A percentile compares a stretch with the other conserved stretches of the same genome.
phyloP scores from a whole-genome alignment of 2,113 vertebrate genomes.

The Anthoscopus minutus region DNA sequence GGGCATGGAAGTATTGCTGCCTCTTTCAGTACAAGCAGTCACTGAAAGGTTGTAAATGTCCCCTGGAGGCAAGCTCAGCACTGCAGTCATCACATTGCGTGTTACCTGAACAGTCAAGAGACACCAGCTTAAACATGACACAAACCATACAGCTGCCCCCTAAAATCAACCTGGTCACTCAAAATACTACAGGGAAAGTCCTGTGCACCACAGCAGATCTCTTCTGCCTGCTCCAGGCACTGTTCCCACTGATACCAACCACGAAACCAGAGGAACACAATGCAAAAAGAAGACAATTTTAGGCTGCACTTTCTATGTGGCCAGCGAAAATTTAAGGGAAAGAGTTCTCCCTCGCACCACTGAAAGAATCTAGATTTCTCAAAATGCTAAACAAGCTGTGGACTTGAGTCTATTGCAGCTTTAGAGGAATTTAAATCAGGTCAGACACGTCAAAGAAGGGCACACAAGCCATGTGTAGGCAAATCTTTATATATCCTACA shows the following conservation, averaged over 20 bases:
- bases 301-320: background rate
- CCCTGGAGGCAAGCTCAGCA: conserved; percentile 84
- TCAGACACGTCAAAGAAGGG: background rate
- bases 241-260: background rate
- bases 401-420: background rate
- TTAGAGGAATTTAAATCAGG: background rate
- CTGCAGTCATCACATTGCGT: conserved; percentile 84
- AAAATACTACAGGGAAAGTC: background rate
- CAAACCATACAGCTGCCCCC: background rate
- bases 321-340: background rate
- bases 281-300: background rate
- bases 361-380: background rate
- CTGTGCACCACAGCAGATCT: background rate
- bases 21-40: conserved; percentile 89
- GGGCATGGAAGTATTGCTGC: conserved; percentile 84
- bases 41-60: conserved; percentile 97
- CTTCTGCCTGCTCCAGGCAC: background rate
- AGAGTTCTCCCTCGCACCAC: background rate
- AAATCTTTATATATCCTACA: background rate
- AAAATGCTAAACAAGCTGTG: background rate
- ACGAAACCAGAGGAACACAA: background rate
- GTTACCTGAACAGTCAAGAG: conserved; percentile 75
- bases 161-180: background rate
- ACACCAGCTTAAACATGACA: background rate
- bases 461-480: background rate